These are phyloP conservation scores for Micromussa lordhowensis DNA, from an alignment of 92 coral and sea anemone species.

Conservation along the genomic window DNA sequence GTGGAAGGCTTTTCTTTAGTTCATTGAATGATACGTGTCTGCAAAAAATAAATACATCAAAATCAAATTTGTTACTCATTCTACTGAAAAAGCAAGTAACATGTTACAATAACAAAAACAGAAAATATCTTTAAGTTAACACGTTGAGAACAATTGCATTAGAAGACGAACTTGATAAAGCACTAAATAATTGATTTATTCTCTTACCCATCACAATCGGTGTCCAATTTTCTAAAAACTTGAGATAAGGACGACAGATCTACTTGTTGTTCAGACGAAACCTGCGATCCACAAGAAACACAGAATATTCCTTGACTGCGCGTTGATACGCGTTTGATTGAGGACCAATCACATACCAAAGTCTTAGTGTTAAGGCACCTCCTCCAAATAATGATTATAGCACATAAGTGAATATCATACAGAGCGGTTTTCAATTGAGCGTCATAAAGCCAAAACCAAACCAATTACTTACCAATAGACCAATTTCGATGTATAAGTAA, in stretches of 20 bases:
- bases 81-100: background rate
- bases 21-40: slow-evolving; percentile 86
- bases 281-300: background rate
- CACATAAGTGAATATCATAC: too few relatives aligned
- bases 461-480: too few relatives aligned
- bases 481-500: too few relatives aligned
- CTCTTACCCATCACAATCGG: slow-evolving; percentile 83
- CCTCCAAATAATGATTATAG: too few relatives aligned
- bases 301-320: background rate
- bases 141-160: background rate
- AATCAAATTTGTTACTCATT: background rate
- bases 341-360: too few relatives aligned
- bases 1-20: slow-evolving; percentile 80
- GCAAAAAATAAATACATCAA: slow-evolving; percentile 13
- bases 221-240: slow-evolving; percentile 65
- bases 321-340: too few relatives aligned
- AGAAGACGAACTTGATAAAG: background rate
- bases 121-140: background rate
- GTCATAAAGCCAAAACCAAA: too few relatives aligned
- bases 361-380: too few relatives aligned
- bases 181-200: background rate
- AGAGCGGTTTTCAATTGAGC: too few relatives aligned
- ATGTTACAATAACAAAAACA: background rate
- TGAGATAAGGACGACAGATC: slow-evolving; percentile 27
- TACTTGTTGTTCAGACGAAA: slow-evolving; percentile 13